phyloP scores from a whole-genome alignment of 2,113 vertebrate genomes.

The Neotoma lepida region DNA sequence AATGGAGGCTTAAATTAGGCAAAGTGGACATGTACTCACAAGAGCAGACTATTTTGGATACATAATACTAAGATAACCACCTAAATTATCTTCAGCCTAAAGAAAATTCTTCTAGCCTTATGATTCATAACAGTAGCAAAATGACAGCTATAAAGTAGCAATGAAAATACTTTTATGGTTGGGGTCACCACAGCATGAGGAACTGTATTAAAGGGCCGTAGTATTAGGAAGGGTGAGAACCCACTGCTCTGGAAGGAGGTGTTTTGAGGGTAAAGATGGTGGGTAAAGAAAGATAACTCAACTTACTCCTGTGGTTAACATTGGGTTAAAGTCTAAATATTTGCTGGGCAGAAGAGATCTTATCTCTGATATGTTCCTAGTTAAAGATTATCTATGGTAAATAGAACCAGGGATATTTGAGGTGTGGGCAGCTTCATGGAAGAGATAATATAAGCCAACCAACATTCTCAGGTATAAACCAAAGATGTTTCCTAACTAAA shows the following conservation, averaged over 20 bases:
- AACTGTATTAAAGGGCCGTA: too few species aligned
- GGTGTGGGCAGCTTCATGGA: background rate
- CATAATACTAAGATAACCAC: background rate
- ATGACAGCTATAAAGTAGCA: too few species aligned
- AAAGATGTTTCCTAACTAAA: constrained; percentile 15
- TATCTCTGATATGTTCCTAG: constrained; percentile 31
- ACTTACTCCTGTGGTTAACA: background rate
- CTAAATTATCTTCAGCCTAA: constrained; percentile 16
- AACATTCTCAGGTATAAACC: background rate
- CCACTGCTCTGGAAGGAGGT: background rate
- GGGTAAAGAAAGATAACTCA: background rate
- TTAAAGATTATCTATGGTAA: constrained; percentile 47
- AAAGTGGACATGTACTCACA: background rate
- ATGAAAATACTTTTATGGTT: too few species aligned
- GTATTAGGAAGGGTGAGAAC: too few species aligned
- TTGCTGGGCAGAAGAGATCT: constrained; percentile 21
- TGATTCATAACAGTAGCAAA: too few species aligned
- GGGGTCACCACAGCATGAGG: too few species aligned
- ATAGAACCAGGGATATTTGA: constrained; percentile 13
- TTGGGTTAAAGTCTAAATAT: constrained; percentile 19
- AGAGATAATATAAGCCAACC: constrained; percentile 6
- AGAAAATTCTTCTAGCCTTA: constrained; percentile 43
- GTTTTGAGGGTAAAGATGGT: background rate
- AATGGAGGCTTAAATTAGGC: constrained; percentile 12
- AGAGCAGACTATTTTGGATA: constrained; percentile 32